Evolutionary conservation across 37 sponge, comb jelly and placozoan species (phyloP).

Genomic region (Mnemiopsis leidyi): DNA sequence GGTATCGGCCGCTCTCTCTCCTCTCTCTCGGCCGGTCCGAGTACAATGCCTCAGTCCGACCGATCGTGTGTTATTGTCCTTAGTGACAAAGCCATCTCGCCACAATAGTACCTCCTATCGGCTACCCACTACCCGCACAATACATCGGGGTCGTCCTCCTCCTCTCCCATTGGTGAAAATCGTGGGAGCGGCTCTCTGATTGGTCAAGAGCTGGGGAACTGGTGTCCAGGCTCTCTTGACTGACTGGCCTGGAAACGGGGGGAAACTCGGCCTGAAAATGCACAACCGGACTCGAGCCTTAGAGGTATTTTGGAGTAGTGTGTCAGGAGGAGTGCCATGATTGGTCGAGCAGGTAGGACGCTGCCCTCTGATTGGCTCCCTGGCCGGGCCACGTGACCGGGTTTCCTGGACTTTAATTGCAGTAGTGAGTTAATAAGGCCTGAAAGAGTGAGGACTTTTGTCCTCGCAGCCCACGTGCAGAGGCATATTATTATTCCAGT

Average conservation of each 20-base stretch:
- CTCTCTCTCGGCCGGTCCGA: neutral
- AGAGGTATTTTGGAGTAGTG: neutral
- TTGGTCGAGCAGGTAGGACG: neutral
- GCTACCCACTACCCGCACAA: neutral
- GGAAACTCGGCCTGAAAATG: neutral
- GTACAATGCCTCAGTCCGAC: neutral
- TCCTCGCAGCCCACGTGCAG: neutral
- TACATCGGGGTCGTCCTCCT: neutral
- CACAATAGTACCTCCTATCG: neutral
- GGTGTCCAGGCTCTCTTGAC: neutral
- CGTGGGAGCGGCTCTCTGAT: neutral
- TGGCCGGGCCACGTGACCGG: neutral
- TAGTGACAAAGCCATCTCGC: neutral
- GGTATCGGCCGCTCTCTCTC: too few species aligned
- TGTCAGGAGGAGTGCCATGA: neutral
- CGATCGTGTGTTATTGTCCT: constrained; percentile 21
- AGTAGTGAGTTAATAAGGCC: constrained; percentile 15
- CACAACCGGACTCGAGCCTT: neutral
- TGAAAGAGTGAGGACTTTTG: constrained; percentile 38
- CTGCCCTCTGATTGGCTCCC: neutral
- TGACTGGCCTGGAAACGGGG: neutral
- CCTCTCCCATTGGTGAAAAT: neutral
- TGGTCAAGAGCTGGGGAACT: neutral
- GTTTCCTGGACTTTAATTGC: constrained; percentile 31
- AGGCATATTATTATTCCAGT: neutral